Conservation (phyloP, 2,888 invertebrate species). For the Anaspis maculata region DNA sequence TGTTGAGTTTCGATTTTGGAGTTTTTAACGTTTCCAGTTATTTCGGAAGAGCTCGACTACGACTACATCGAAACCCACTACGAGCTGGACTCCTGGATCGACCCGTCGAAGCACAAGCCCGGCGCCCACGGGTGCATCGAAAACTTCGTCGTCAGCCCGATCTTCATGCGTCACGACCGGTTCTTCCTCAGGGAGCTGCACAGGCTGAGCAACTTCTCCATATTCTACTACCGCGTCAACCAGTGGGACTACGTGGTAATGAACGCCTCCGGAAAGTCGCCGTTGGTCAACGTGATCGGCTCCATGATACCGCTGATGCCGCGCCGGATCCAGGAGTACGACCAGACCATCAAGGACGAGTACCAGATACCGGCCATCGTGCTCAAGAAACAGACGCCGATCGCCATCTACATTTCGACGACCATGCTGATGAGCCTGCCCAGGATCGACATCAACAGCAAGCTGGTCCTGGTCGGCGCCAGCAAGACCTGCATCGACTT, state of each 20-base stretch:
- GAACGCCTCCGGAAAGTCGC: slow-evolving; percentile 2
- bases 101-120: slow-evolving; percentile 25
- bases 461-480: slow-evolving; percentile 58
- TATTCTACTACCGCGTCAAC: slow-evolving; percentile 49
- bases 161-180: slow-evolving; percentile 48
- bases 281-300: slow-evolving; percentile 24
- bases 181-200: slow-evolving; percentile 56
- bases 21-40: too few species aligned
- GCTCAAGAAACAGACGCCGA: slow-evolving; percentile 22
- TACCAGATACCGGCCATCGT: slow-evolving; percentile 7
- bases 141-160: slow-evolving; percentile 49
- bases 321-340: slow-evolving; percentile 22
- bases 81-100: slow-evolving; percentile 36
- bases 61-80: slow-evolving; percentile 38
- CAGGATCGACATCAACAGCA: slow-evolving; percentile 47
- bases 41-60: slow-evolving; percentile 32
- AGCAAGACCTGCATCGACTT: slow-evolving; percentile 57
- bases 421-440: slow-evolving; percentile 45
- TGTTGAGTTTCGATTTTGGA: too few species aligned
- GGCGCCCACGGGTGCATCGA: slow-evolving; percentile 40
- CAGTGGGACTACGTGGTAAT: slow-evolving; percentile 42
- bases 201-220: slow-evolving; percentile 45
- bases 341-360: slow-evolving; percentile 19
- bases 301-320: slow-evolving; percentile 29
- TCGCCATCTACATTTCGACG: slow-evolving; percentile 51